Evolutionary conservation across 2,888 invertebrate species (phyloP).

Genomic region (Nomada flava): DNA sequence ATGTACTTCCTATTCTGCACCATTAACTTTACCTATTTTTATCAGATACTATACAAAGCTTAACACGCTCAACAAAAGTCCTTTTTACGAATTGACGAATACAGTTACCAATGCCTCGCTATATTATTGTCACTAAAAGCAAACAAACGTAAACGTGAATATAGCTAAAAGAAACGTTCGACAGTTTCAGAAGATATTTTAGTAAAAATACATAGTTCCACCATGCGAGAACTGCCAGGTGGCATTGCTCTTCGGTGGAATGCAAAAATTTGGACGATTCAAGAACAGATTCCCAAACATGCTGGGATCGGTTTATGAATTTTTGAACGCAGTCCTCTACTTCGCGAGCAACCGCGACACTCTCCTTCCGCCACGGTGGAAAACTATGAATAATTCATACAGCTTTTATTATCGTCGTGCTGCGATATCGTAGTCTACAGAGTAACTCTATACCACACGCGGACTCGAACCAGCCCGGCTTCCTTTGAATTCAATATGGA

Average conservation of each 20-base stretch:
- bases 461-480: slow-evolving; percentile 62
- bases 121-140: no score
- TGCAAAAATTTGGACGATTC: slow-evolving; percentile 24
- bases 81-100: no score
- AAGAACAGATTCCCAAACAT: slow-evolving; percentile 49
- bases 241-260: neutral
- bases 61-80: no score
- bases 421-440: slow-evolving; percentile 56
- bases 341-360: slow-evolving; percentile 28
- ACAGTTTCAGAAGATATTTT: neutral
- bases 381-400: slow-evolving; percentile 79
- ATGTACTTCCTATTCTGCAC: no score
- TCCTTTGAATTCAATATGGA: slow-evolving; percentile 75
- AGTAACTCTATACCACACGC: slow-evolving; percentile 68
- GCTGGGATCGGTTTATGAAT: slow-evolving; percentile 63
- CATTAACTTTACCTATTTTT: no score
- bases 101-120: no score
- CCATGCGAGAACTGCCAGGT: neutral
- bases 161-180: no score
- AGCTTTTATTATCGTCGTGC: slow-evolving; percentile 75
- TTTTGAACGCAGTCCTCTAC: slow-evolving; percentile 58
- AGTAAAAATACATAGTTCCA: no score
- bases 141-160: no score
- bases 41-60: no score
- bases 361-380: slow-evolving; percentile 60